A percentile compares a stretch with the other conserved stretches of the same genome.
Conservation (phyloP, 2,888 invertebrate species). For the Tupiocoris notatus region DNA sequence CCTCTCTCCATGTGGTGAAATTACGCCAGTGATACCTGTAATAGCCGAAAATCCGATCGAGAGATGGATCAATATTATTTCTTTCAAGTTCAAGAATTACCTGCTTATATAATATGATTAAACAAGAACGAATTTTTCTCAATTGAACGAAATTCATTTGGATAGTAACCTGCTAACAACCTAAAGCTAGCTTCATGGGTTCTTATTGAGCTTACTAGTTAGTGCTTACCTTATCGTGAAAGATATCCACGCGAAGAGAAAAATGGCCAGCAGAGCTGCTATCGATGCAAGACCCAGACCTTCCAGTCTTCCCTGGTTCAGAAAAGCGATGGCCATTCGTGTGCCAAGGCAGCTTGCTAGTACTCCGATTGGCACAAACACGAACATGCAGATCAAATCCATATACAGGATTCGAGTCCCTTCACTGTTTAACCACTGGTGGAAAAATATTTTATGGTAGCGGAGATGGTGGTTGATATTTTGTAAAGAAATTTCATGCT, state of each 20-base stretch:
- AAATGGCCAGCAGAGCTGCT: slow-evolving; percentile 52
- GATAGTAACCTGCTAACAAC: too few species aligned
- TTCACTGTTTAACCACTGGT: slow-evolving; percentile 19
- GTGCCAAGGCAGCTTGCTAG: slow-evolving; percentile 57
- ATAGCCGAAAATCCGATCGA: too few species aligned
- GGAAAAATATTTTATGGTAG: too few species aligned
- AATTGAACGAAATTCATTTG: too few species aligned
- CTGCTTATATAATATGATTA: too few species aligned
- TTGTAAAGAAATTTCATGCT: too few species aligned
- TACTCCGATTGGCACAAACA: slow-evolving; percentile 57
- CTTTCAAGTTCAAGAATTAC: too few species aligned
- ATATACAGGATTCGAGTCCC: slow-evolving; percentile 14
- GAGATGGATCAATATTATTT: too few species aligned
- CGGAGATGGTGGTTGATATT: too few species aligned
- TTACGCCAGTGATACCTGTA: slow-evolving; percentile 21
- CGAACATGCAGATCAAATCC: slow-evolving; percentile 54
- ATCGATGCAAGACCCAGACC: slow-evolving; percentile 53
- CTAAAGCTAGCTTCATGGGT: too few species aligned
- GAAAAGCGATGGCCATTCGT: slow-evolving; percentile 54
- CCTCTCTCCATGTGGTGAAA: slow-evolving; percentile 14
- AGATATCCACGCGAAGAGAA: slow-evolving; percentile 53
- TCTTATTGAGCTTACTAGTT: too few species aligned
- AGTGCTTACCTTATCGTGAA: slow-evolving; percentile 53
- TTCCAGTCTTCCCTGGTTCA: slow-evolving; percentile 53
- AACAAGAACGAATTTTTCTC: too few species aligned